Percentiles rank a stretch among this genome's conserved stretches.
Conservation (phyloP, 2,888 invertebrate genomes). For the Megaustenia siamemsis region DNA sequence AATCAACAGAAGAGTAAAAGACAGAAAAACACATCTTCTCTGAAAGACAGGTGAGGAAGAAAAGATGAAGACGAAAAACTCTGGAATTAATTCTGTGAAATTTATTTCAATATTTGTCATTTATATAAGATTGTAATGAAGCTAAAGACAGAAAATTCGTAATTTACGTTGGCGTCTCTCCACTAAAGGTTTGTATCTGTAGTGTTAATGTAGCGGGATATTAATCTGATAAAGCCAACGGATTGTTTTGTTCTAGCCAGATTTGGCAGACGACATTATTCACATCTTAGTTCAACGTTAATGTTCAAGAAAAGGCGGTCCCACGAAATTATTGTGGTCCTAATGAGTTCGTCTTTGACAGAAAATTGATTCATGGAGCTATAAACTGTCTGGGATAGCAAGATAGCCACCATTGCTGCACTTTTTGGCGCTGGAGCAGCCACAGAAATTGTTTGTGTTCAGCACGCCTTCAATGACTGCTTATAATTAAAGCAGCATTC, state of each 20-base stretch:
- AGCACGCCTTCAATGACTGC: too few relatives aligned
- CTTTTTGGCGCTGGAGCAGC: background rate
- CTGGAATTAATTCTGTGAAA: too few relatives aligned
- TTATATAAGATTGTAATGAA: too few relatives aligned
- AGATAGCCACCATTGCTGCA: background rate
- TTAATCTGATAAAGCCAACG: background rate
- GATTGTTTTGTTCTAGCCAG: background rate
- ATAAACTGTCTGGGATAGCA: conserved; percentile 15
- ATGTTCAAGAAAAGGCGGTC: background rate
- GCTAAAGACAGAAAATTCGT: too few relatives aligned
- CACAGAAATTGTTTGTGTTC: too few relatives aligned
- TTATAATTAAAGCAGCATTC: too few relatives aligned
- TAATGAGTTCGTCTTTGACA: conserved; percentile 7
- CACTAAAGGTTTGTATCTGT: background rate
- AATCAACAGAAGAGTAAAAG: too few relatives aligned
- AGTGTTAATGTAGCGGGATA: background rate
- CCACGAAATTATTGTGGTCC: background rate
- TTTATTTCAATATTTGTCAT: too few relatives aligned
- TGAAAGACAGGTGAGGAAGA: too few relatives aligned
- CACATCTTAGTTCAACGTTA: background rate
- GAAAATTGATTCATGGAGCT: conserved; percentile 14
- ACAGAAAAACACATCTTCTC: too few relatives aligned
- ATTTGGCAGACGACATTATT: background rate
- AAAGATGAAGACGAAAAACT: too few relatives aligned
- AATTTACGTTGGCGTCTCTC: background rate